A percentile compares a stretch with the other conserved stretches of the same genome.
phyloP scores from a whole-genome alignment of 2,113 vertebrate species.

The Ictalurus punctatus region DNA sequence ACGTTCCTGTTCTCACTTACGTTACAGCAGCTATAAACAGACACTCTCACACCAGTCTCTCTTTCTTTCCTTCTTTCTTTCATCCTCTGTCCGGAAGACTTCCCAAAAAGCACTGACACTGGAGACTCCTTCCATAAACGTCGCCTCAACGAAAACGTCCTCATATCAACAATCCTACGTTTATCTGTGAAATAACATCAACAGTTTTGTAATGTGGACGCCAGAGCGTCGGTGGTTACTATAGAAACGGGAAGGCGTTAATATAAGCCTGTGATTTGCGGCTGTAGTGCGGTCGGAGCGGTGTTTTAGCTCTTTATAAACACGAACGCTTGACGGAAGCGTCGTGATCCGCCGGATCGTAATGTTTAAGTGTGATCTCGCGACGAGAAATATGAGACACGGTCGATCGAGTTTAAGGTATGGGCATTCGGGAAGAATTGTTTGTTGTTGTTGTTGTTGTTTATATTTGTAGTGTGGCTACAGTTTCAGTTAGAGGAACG shows the following conservation, averaged over 20 bases:
- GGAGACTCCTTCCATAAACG: too few species aligned
- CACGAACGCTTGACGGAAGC: not conserved
- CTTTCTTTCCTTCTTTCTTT: too few species aligned
- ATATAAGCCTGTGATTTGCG: not conserved
- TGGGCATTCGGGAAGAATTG: not conserved
- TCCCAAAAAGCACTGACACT: too few species aligned
- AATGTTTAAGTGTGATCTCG: not conserved
- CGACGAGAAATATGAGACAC: not conserved
- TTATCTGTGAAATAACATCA: not conserved
- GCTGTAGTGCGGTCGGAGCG: not conserved
- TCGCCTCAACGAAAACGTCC: not conserved
- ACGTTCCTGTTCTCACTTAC: too few species aligned
- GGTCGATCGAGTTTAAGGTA: not conserved
- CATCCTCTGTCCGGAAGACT: too few species aligned
- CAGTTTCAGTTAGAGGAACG: not conserved
- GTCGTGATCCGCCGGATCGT: not conserved
- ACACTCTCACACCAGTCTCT: too few species aligned
- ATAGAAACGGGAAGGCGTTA: not conserved
- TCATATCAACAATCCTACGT: not conserved
- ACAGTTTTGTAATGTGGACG: not conserved
- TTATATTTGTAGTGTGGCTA: not conserved
- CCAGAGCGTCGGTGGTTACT: not conserved
- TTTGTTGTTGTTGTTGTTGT: not conserved
- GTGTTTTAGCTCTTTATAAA: not conserved
- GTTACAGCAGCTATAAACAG: too few species aligned